A percentile compares a stretch with the other conserved stretches of the same genome.
phyloP scores from a whole-genome alignment of 2,113 vertebrate genomes.

The Tragulus kanchil region DNA sequence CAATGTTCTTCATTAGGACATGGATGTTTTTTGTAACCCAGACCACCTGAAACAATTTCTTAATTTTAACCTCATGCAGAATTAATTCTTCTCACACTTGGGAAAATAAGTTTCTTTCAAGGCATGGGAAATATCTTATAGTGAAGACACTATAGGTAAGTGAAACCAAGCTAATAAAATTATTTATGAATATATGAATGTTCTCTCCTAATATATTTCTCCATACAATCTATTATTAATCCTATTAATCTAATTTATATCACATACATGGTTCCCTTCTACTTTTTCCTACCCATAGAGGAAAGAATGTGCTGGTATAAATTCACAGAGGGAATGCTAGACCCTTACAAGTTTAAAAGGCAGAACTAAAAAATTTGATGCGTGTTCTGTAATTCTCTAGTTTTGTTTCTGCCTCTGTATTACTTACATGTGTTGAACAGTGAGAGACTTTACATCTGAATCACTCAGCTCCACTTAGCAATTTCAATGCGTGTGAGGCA shows the following conservation, averaged over 20 bases:
- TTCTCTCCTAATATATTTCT: slow-evolving; percentile 70
- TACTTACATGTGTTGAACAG: not conserved
- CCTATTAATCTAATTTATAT: slow-evolving; percentile 44
- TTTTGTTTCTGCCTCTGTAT: not conserved
- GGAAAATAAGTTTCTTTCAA: slow-evolving; percentile 82
- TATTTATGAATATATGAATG: slow-evolving; percentile 77
- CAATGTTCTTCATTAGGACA: slow-evolving; percentile 57
- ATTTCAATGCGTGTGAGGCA: not conserved
- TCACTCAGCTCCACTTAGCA: not conserved
- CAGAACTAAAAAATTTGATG: not conserved
- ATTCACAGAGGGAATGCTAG: not conserved
- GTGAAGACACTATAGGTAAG: slow-evolving; percentile 74
- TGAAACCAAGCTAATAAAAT: slow-evolving; percentile 80
- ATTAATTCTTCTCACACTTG: slow-evolving; percentile 80
- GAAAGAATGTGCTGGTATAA: not conserved
- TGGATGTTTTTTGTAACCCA: slow-evolving; percentile 54
- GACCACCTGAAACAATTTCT: slow-evolving; percentile 71
- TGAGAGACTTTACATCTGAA: not conserved
- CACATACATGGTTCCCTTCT: slow-evolving; percentile 7
- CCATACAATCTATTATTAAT: not conserved
- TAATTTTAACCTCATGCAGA: slow-evolving; percentile 81
- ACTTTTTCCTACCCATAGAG: not conserved
- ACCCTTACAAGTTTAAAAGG: not conserved
- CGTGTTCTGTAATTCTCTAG: not conserved
- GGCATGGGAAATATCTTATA: slow-evolving; percentile 73